Percentiles rank a stretch among this genome's conserved stretches.
Conservation (phyloP, 2,113 vertebrate species). For the Pan troglodytes region NHGRI_mPanTro3-v2.1_pri NC_072401.2:103447001-103447500, state of each 20-base stretch:
- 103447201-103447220: background rate
- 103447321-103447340: background rate
- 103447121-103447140: background rate
- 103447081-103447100: background rate
- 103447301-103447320: background rate
- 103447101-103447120: background rate
- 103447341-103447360: background rate
- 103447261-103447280: background rate
- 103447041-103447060: background rate
- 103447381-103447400: background rate
- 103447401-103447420: background rate
- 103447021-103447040: background rate
- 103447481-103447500: background rate
- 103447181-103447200: background rate
- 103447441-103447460: background rate
- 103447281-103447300: background rate
- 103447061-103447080: background rate
- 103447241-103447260: slow-evolving; percentile 2
- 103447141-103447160: background rate
- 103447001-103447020: background rate
- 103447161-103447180: background rate
- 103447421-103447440: background rate
- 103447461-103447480: background rate
- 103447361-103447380: background rate
- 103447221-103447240: background rate